Evolutionary conservation across 2,797 vertebrate species (phyloP), one percentile per base, ranked within the genome.

Genomic region (Tadarida brasiliensis): DNA sequence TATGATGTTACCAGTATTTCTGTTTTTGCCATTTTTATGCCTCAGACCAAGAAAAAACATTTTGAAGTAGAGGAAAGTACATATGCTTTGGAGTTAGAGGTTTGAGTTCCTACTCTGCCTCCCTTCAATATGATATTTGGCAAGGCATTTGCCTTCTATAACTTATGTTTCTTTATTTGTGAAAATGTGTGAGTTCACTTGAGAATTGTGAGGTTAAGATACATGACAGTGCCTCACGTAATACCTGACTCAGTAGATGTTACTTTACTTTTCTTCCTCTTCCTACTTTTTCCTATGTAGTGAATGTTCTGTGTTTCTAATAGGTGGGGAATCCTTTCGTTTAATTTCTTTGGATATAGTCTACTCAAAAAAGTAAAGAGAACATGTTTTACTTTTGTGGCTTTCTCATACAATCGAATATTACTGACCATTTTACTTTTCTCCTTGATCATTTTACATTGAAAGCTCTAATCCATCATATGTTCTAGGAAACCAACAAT

Each of bases 381-480:
- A 89, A 49, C 22, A 26, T 74, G 5, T 65, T 85, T 87, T 89
- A 71, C n/a, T 87, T 91, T 90, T 87, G 30, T 49, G 15, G 76
- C 26, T 71, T 96, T 83, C 9, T 94, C 30, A 63, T 74, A 39
- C 1, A 63, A 12, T 97, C 70, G 61, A 67, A 91, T 59, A 94
- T 63, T 67, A 9, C 19, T 95, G 78, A 88, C 28, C 28, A 35
- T 30, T 93, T 93, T 91, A 67, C 67, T 92, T 88, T 88, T 77
- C 33, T 87, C 1, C 54, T 26, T 90, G 33, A 73, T 96, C 28
- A 73, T 91, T 95, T 97, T 93, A 68, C n/a, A 33, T 61, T 20
- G 19, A 59, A 94, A 95, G 11, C 44, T 78, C 19, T 67, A 30
- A 90, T 56, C 54, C 19, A n/a, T 87, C 19, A n/a, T 87, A 73